Base-by-base conservation (phyloP, 2,113 vertebrate genomes). In the Bufo bufo region DNA sequence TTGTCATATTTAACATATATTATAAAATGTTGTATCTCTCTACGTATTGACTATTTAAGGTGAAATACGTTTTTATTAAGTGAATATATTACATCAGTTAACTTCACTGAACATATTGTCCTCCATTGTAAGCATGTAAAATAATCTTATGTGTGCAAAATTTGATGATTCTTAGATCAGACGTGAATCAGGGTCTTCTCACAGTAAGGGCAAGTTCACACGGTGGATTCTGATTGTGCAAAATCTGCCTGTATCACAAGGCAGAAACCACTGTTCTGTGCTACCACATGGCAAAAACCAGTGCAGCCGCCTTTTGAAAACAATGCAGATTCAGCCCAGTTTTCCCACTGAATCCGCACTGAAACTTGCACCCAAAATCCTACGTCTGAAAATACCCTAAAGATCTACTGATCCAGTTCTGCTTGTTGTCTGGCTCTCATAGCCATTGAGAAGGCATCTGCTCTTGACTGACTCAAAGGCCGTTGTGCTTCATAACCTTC, bases 381-480 rank as follows among this genome's bases (percentile, higher is more conserved):
- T 33, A 33, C 33, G 33, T 33, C 33, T 33, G 33, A 33, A 33
- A 33, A 33, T 33, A 33, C 33, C 33, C 33, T 58, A 16, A 33
- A 7, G 77, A 23, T 58, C 77, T 81, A 58, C 1, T 43, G 14
- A 7, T 81, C 78, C 78, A 19, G 14, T 43, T 81, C 56, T 17
- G 78, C 81, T 50, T 83, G 59, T 83, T 83, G 81, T 50, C 81
- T 58, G 5, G 52, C 83, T 75, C 52, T 75, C 83, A 85, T 85
- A 4, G 33, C 69, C 83, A 85, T 74, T n/a, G 43, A n/a, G 23
- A 74, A 59, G 9, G 83, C 69, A 11, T 84, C 50, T 56, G 65
- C 49, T 47, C 16, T 63, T 47, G 80, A 8, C 7, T 20, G 43
- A 65, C 59, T 82, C 33, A 10, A 6, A 20, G 33, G 33, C 43